Conservation (phyloP, 2,113 vertebrate species). For the Hymenochirus boettgeri region DNA sequence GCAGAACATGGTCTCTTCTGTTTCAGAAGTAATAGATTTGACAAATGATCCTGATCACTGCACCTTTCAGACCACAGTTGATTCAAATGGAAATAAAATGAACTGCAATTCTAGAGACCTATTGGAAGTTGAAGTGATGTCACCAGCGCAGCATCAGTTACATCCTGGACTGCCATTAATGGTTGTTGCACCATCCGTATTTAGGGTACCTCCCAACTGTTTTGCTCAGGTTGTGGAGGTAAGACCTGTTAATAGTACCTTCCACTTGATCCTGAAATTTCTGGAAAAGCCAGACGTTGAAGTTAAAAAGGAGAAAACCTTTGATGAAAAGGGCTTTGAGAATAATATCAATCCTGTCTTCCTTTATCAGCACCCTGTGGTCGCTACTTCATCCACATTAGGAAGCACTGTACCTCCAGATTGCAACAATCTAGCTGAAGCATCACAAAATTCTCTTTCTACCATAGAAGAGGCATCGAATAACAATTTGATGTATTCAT, state of each 20-base stretch:
- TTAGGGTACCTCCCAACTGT: constrained; percentile 83
- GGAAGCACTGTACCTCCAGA: constrained; percentile 29
- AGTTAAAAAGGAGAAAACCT: not conserved
- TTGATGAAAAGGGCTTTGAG: constrained; percentile 13
- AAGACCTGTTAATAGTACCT: constrained; percentile 82
- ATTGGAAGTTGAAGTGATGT: constrained; percentile 70
- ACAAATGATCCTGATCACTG: constrained; percentile 46
- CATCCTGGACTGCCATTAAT: constrained; percentile 80
- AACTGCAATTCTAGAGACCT: constrained; percentile 31
- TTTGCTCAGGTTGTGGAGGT: constrained; percentile 88
- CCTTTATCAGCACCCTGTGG: constrained; percentile 20
- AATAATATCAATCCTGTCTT: constrained; percentile 11
- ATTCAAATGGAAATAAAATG: constrained; percentile 43
- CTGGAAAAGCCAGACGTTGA: not conserved
- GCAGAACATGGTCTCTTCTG: not conserved
- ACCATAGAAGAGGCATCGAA: not conserved
- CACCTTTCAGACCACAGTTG: not conserved
- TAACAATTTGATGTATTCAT: not conserved
- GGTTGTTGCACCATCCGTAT: constrained; percentile 77
- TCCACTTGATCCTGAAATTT: constrained; percentile 79
- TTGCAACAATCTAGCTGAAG: not conserved
- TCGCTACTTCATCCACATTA: not conserved
- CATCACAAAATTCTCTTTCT: not conserved
- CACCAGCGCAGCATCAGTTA: constrained; percentile 67
- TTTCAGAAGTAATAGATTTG: constrained; percentile 12